Percentiles rank a stretch among this genome's conserved stretches.
Evolutionary conservation across 1,140 invertebrate species (phyloP).

Genomic region (Argopecten irradians): DNA sequence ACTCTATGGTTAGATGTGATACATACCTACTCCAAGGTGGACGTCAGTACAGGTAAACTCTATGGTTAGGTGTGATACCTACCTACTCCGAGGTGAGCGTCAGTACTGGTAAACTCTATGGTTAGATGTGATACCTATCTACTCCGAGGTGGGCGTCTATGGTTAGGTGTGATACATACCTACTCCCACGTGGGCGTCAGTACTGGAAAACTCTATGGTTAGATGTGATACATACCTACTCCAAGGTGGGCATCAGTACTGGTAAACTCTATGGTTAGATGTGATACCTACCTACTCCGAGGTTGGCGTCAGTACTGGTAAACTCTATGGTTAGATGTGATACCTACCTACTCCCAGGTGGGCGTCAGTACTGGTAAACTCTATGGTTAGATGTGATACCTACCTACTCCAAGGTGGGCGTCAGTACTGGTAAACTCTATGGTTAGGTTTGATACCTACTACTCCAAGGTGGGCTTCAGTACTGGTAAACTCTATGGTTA

Average conservation of each 20-base stretch:
- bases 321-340: no score
- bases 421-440: background rate
- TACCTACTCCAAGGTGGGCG: background rate
- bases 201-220: no score
- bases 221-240: background rate
- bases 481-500: background rate
- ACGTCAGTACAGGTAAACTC: no score
- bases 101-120: no score
- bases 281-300: background rate
- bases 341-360: slow-evolving; percentile 68
- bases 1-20: background rate
- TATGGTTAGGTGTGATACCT: background rate
- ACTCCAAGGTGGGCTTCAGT: background rate
- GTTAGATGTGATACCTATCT: background rate
- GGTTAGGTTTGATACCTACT: background rate
- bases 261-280: no score
- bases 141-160: background rate
- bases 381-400: background rate
- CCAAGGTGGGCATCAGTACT: background rate
- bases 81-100: background rate
- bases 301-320: background rate
- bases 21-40: background rate
- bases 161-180: background rate
- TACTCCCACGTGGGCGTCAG: background rate
- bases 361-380: background rate